Conservation (phyloP, 2,888 invertebrate genomes). For the Parnassius mnemosyne region DNA sequence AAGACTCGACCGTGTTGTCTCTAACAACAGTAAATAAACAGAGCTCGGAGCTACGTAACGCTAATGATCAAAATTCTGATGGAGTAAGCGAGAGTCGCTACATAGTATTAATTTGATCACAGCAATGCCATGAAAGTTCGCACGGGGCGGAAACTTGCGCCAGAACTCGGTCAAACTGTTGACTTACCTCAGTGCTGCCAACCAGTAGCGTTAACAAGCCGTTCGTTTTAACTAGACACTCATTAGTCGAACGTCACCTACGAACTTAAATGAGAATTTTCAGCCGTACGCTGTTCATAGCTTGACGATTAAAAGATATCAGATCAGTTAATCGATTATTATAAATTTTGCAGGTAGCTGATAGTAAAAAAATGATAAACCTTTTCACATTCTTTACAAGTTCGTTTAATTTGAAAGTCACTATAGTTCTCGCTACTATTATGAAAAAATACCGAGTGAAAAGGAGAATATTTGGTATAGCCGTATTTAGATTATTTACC, state of each 20-base stretch:
- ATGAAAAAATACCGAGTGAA: no score
- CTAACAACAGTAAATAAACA: constrained; percentile 40
- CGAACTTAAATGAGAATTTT: constrained; percentile 4
- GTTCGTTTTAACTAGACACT: constrained; percentile 40
- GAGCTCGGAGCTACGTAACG: constrained; percentile 28
- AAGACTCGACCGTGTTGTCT: constrained; percentile 27
- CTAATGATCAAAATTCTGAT: constrained; percentile 58
- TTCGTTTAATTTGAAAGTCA: no score
- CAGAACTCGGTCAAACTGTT: constrained; percentile 43
- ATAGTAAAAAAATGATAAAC: no score
- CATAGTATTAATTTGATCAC: constrained; percentile 58
- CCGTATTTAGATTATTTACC: no score
- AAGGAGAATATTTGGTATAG: no score
- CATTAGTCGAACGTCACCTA: constrained; percentile 35
- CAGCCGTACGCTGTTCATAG: constrained; percentile 5
- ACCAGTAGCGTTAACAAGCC: constrained; percentile 32
- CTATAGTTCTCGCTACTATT: no score
- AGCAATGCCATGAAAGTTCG: constrained; percentile 53
- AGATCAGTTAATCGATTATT: neutral
- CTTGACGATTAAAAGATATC: constrained; percentile 3
- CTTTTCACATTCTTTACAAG: no score
- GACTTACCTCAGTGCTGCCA: constrained; percentile 35
- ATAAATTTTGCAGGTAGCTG: no score
- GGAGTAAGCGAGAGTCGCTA: constrained; percentile 40
- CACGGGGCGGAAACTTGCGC: constrained; percentile 24